phyloP scores from a whole-genome alignment of 2,113 vertebrate species.

The Pholis gunnellus region DNA sequence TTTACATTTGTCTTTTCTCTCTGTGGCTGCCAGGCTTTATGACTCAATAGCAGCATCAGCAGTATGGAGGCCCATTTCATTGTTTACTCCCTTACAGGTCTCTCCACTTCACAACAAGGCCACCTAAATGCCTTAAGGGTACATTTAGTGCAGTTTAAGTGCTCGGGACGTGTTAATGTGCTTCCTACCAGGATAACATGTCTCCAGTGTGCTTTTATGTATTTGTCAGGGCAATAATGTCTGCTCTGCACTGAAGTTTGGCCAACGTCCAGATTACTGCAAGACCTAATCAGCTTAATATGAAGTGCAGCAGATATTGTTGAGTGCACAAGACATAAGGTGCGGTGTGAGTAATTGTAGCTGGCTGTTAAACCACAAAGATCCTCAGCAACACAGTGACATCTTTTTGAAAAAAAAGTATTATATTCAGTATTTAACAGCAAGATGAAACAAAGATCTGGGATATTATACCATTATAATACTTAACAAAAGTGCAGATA shows the following conservation, averaged over 20 bases:
- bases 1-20: neutral
- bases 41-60: slow-evolving; percentile 18
- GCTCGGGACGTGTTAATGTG: slow-evolving; percentile 46
- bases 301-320: slow-evolving; percentile 54
- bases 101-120: slow-evolving; percentile 41
- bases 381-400: neutral
- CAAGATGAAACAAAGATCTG: slow-evolving; percentile 16
- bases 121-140: slow-evolving; percentile 60
- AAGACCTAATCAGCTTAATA: slow-evolving; percentile 58
- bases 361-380: slow-evolving; percentile 28
- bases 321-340: slow-evolving; percentile 42
- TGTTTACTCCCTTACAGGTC: slow-evolving; percentile 43
- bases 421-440: neutral
- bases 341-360: slow-evolving; percentile 14
- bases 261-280: slow-evolving; percentile 59
- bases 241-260: slow-evolving; percentile 44
- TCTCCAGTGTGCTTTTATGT: slow-evolving; percentile 63
- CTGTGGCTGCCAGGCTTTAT: neutral
- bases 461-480: slow-evolving; percentile 18
- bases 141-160: slow-evolving; percentile 44
- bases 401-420: neutral
- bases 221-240: slow-evolving; percentile 52
- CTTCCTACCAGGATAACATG: slow-evolving; percentile 56
- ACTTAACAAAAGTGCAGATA: slow-evolving; percentile 27
- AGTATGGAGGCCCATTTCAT: slow-evolving; percentile 17